Conservation (phyloP, 2,113 vertebrate genomes). For the Ptychochromis oligacanthus region DNA sequence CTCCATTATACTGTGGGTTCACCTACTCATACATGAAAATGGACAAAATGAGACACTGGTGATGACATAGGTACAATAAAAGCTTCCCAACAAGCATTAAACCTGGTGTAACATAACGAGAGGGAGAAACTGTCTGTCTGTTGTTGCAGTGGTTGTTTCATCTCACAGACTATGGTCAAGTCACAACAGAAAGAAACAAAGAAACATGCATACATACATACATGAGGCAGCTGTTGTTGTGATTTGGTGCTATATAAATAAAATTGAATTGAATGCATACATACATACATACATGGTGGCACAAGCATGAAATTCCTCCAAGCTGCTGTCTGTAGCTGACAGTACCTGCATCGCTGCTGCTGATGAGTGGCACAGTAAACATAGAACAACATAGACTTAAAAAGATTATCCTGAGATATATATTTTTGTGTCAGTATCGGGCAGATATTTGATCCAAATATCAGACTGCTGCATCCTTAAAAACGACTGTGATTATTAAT, state of each 20-base stretch:
- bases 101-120: neutral
- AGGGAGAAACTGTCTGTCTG: neutral
- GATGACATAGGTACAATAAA: neutral
- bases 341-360: neutral
- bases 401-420: neutral
- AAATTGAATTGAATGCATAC: too few relatives aligned
- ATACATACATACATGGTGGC: neutral
- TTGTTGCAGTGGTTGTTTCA: accelerated
- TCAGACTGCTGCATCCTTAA: neutral
- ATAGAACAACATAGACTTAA: neutral
- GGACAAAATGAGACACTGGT: neutral
- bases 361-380: neutral
- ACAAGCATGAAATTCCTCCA: neutral
- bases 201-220: too few relatives aligned
- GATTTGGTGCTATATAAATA: too few relatives aligned
- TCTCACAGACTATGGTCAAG: too few relatives aligned
- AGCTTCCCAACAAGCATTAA: neutral
- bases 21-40: neutral
- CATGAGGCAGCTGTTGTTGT: too few relatives aligned
- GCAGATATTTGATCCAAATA: neutral
- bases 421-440: neutral
- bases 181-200: too few relatives aligned
- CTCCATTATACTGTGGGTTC: neutral
- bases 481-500: neutral
- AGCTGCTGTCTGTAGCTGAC: neutral